Evolutionary conservation across 2,888 invertebrate species (phyloP).

Genomic region (Acrobasis suavella): DNA sequence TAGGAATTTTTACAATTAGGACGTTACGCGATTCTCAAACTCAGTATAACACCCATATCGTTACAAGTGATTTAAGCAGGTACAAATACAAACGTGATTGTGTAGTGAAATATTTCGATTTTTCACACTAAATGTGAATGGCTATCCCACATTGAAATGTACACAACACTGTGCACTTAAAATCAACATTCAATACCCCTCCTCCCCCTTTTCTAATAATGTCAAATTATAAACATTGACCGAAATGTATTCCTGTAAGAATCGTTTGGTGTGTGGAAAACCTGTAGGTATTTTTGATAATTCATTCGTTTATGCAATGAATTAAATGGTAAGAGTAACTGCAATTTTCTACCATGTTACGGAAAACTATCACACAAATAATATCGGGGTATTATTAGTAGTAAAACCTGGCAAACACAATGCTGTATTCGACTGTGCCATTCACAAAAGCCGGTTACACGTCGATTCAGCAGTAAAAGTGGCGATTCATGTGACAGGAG

Average conservation of each 20-base stretch:
- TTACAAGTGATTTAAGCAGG: neutral
- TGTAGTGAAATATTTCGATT: neutral
- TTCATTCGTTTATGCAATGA: constrained; percentile 23
- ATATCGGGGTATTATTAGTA: constrained; percentile 15
- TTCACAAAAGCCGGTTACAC: constrained; percentile 10
- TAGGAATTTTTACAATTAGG: no score
- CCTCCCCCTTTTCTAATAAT: no score
- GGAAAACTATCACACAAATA: neutral
- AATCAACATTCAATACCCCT: no score
- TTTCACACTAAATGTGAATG: neutral
- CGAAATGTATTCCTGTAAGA: no score
- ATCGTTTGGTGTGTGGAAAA: no score
- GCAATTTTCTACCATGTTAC: neutral
- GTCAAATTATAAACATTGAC: no score
- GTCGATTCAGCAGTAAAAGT: constrained; percentile 3
- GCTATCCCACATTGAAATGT: no score
- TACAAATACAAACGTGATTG: neutral
- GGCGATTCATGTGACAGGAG: constrained; percentile 26
- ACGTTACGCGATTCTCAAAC: constrained; percentile 42
- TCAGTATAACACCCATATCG: neutral
- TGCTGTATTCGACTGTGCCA: constrained; percentile 25
- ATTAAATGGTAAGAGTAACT: neutral
- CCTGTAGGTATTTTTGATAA: no score
- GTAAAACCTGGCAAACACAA: constrained; percentile 42
- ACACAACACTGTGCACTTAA: no score